phyloP scores from a whole-genome alignment of 2,888 invertebrate genomes.

The Crematogaster levior region DNA sequence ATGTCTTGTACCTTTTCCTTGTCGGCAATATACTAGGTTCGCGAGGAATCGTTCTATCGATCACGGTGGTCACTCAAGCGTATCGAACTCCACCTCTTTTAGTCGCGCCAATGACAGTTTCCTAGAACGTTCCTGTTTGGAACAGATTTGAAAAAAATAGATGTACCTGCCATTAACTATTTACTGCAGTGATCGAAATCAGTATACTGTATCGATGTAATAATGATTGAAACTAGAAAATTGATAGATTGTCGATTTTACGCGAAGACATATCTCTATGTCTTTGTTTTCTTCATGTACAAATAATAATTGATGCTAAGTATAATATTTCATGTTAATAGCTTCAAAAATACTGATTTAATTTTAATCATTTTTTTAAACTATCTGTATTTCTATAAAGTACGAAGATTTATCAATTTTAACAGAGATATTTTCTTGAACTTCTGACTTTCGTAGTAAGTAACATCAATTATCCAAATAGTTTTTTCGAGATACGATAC shows the following conservation, averaged over 20 bases:
- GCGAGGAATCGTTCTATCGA: conserved; percentile 58
- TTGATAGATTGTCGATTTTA: conserved; percentile 32
- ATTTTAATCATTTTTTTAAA: neutral
- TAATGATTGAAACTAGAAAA: neutral
- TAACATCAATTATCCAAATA: neutral
- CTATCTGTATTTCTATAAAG: neutral
- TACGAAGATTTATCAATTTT: neutral
- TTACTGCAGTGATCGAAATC: neutral
- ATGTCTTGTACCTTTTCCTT: conserved; percentile 24
- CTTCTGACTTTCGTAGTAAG: neutral
- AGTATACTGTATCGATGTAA: neutral
- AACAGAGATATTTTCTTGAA: neutral
- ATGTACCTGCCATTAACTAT: neutral
- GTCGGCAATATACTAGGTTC: conserved; percentile 40
- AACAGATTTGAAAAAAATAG: neutral
- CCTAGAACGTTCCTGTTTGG: neutral
- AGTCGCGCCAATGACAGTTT: conserved; percentile 13
- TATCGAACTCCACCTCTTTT: conserved; percentile 48
- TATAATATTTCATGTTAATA: neutral
- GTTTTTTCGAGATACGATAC: neutral
- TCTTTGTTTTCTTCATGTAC: neutral
- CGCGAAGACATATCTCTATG: neutral
- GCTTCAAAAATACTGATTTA: neutral
- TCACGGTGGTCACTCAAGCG: conserved; percentile 48
- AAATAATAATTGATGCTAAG: neutral